These are phyloP conservation scores for Ornithorhynchus anatinus DNA, from an alignment of 2,113 vertebrate genomes.

Conservation along the genomic window DNA sequence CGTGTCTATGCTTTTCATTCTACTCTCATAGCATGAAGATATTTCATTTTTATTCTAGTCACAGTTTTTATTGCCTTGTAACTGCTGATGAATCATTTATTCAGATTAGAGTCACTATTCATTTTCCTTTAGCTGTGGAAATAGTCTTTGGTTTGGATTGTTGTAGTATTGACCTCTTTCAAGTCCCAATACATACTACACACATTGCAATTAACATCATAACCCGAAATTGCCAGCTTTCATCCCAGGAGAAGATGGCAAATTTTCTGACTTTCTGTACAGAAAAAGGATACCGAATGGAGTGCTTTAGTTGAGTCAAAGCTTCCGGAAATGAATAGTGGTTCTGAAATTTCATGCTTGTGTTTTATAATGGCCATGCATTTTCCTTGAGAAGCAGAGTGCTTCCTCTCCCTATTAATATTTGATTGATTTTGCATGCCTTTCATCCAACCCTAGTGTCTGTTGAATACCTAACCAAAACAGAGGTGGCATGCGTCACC, in stretches of 20 bases:
- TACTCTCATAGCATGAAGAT: constrained; percentile 61
- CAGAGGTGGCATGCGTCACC: not conserved
- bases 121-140: constrained; percentile 35
- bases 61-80: constrained; percentile 7
- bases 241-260: not conserved
- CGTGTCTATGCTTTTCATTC: constrained; percentile 43
- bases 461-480: not conserved
- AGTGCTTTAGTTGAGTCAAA: not conserved
- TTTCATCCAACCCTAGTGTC: constrained; percentile 2
- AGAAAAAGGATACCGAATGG: constrained; percentile 14
- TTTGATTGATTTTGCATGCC: constrained; percentile 59
- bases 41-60: constrained; percentile 7
- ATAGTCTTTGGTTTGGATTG: not conserved
- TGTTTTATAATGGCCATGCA: not conserved
- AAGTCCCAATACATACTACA: too few relatives aligned
- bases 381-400: constrained; percentile 6
- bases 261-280: not conserved
- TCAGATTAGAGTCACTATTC: constrained; percentile 68
- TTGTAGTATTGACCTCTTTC: too few relatives aligned
- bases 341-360: constrained; percentile 47
- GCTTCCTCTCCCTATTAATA: not conserved
- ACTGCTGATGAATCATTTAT: not conserved
- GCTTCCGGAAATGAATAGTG: constrained; percentile 66
- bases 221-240: too few relatives aligned
- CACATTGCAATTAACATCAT: too few relatives aligned